These are phyloP conservation scores for Tadarida brasiliensis DNA, from an alignment of 2,797 vertebrate species.

Conservation along the genomic window DNA sequence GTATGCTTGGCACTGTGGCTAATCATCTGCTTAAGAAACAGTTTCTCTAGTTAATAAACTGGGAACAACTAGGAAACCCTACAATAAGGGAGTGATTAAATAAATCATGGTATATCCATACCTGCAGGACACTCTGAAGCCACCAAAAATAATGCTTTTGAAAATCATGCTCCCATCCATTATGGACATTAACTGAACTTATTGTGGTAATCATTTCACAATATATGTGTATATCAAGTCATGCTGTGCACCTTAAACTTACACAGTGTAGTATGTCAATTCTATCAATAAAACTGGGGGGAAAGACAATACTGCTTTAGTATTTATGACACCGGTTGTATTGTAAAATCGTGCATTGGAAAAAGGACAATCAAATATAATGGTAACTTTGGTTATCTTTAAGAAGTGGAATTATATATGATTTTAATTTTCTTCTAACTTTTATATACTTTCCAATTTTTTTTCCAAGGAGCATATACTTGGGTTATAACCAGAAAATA, in stretches of 20 bases:
- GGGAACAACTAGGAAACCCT: background rate
- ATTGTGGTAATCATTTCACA: background rate
- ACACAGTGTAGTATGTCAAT: background rate
- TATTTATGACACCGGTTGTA: background rate
- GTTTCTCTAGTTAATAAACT: background rate
- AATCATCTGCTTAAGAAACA: slow-evolving; percentile 30
- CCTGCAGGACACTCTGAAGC: background rate
- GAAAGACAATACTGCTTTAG: background rate
- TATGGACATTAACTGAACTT: background rate
- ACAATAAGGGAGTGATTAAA: background rate
- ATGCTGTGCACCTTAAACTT: background rate
- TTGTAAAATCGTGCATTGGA: background rate
- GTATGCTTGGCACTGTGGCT: background rate
- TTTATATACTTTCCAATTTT: slow-evolving; percentile 10
- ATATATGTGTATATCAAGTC: background rate
- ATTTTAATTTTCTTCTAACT: slow-evolving; percentile 56
- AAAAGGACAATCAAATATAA: slow-evolving; percentile 4
- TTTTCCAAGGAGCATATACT: slow-evolving; percentile 25
- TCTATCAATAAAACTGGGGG: background rate
- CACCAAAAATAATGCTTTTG: slow-evolving; percentile 34
- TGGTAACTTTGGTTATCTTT: slow-evolving; percentile 13
- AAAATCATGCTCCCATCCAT: background rate
- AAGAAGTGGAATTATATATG: background rate
- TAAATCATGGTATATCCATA: background rate
- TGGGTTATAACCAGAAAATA: background rate